Conservation (phyloP, 2,113 vertebrate species). For the Terrapene triunguis region DNA sequence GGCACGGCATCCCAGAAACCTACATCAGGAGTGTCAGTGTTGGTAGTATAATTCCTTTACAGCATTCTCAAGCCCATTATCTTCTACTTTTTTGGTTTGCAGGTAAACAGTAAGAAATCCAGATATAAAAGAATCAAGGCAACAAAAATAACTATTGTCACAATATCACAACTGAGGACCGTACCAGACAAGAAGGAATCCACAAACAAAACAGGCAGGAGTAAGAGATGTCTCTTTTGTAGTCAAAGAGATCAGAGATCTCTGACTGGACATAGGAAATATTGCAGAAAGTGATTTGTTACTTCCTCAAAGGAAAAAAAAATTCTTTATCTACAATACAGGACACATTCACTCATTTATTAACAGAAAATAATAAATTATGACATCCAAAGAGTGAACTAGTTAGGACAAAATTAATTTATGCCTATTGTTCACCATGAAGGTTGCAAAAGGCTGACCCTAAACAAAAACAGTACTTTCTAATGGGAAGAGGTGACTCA, state of each 20-base stretch:
- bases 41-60: background rate
- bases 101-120: background rate
- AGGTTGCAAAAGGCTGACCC: background rate
- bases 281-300: background rate
- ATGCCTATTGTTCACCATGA: background rate
- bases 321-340: background rate
- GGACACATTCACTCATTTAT: background rate
- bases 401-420: background rate
- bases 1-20: background rate
- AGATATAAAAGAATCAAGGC: too few relatives aligned
- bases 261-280: background rate
- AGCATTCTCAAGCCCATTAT: background rate
- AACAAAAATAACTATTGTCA: background rate
- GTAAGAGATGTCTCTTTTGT: background rate
- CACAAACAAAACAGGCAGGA: background rate
- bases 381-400: background rate
- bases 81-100: background rate
- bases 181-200: background rate
- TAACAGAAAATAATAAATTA: background rate
- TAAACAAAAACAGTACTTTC: background rate
- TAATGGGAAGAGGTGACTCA: background rate
- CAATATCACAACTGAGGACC: background rate
- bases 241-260: background rate
- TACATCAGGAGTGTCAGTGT: background rate
- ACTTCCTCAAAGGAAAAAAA: background rate